Conservation (phyloP, 2,888 invertebrate genomes). For the Drosophila anceps region DNA sequence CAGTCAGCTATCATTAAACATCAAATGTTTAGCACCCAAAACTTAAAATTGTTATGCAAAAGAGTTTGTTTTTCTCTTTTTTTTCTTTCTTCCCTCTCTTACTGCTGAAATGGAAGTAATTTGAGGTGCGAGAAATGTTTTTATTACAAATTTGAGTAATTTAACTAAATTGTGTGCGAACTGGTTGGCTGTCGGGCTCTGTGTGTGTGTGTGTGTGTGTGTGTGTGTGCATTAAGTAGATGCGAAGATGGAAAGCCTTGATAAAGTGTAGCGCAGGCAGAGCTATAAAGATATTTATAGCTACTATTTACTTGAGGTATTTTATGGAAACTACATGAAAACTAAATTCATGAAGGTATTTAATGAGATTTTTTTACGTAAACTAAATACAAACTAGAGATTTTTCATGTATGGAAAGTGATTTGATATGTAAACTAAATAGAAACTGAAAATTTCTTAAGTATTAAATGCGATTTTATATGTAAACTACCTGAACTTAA, state of each 20-base stretch:
- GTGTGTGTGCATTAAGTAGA: neutral
- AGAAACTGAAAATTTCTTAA: neutral
- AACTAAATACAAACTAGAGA: neutral
- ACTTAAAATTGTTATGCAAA: conserved; percentile 36
- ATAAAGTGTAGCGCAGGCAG: neutral
- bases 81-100: conserved; percentile 29
- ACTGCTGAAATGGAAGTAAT: conserved; percentile 4
- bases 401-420: neutral
- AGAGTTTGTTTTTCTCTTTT: conserved; percentile 22
- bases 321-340: neutral
- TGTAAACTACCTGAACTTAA: too few relatives aligned
- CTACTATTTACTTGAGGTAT: neutral
- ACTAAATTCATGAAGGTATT: neutral
- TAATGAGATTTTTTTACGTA: neutral
- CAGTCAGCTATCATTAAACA: conserved; percentile 41
- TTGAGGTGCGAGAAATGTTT: conserved; percentile 54
- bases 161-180: conserved; percentile 34
- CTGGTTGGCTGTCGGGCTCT: too few relatives aligned
- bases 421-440: neutral
- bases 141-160: conserved; percentile 66
- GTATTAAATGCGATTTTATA: neutral
- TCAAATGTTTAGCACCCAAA: conserved; percentile 38
- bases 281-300: neutral
- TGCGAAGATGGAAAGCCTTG: conserved; percentile 7
- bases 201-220: neutral